These are phyloP conservation scores for Hydrochoerus hydrochaeris DNA, from an alignment of 2,113 vertebrate species.

Conservation along the genomic window DNA sequence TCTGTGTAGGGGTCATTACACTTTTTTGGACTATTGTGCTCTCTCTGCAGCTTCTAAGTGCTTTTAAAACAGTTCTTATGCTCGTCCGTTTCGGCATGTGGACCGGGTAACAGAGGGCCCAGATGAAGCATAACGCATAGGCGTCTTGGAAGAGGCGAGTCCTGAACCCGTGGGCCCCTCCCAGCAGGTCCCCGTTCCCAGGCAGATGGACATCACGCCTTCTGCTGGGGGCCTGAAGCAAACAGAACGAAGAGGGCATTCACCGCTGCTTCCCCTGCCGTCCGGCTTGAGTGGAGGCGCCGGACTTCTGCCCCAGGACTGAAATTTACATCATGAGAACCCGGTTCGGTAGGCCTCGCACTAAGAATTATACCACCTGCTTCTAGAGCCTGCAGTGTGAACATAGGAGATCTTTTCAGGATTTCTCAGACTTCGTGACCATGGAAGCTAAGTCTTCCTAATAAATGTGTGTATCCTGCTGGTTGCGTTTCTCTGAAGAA, in stretches of 20 bases:
- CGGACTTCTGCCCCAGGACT: neutral
- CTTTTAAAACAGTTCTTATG: neutral
- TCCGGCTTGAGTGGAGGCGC: neutral
- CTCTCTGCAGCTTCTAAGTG: neutral
- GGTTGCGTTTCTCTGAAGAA: neutral
- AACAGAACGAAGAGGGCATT: neutral
- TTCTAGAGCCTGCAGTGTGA: neutral
- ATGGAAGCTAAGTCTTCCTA: neutral
- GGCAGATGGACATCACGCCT: too few relatives aligned
- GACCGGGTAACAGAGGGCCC: accelerated
- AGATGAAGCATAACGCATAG: neutral
- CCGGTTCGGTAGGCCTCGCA: neutral
- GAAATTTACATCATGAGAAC: neutral
- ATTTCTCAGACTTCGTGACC: neutral
- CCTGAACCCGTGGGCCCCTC: too few relatives aligned
- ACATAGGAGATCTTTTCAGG: neutral
- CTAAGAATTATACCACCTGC: neutral
- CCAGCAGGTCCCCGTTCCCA: too few relatives aligned
- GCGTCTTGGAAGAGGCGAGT: neutral
- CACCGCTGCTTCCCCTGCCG: neutral
- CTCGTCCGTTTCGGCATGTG: neutral
- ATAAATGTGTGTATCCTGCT: neutral
- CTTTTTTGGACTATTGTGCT: neutral
- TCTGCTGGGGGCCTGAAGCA: neutral
- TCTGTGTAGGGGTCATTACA: neutral